phyloP scores from a whole-genome alignment of 2,888 invertebrate genomes.

The Incurvaria masculella region DNA sequence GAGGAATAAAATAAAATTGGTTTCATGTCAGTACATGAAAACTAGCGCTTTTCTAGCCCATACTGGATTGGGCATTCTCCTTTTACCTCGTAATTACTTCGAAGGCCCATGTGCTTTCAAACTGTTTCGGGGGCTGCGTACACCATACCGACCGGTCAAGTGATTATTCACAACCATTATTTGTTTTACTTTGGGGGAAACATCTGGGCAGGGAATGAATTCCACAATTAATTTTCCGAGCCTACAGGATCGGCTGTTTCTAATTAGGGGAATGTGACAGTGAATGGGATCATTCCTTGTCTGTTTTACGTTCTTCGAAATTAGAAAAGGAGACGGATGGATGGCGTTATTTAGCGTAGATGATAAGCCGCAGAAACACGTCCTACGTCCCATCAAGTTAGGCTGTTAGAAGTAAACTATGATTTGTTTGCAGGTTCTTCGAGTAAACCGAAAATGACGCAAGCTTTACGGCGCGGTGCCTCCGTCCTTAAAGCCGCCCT shows the following conservation, averaged over 20 bases:
- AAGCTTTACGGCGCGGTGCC: slow-evolving; percentile 80
- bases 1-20: no score
- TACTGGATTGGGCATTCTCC: no score
- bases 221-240: slow-evolving; percentile 29
- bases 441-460: slow-evolving; percentile 69
- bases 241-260: not conserved
- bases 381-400: slow-evolving; percentile 4
- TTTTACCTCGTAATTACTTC: no score
- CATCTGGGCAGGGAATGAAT: no score
- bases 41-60: no score
- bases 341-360: not conserved
- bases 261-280: not conserved
- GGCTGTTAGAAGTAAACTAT: not conserved
- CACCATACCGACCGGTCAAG: no score
- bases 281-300: no score
- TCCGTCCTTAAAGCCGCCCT: slow-evolving; percentile 84
- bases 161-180: no score
- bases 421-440: slow-evolving; percentile 52
- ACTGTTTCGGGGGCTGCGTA: no score
- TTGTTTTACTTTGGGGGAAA: no score
- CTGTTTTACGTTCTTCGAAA: slow-evolving; percentile 9
- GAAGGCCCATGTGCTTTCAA: no score
- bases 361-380: not conserved
- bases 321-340: slow-evolving; percentile 14
- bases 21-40: no score